A percentile compares a stretch with the other conserved stretches of the same genome.
Evolutionary conservation across 2,797 vertebrate genomes (phyloP).

Genomic region (Gadopsis bispinosus): DNA sequence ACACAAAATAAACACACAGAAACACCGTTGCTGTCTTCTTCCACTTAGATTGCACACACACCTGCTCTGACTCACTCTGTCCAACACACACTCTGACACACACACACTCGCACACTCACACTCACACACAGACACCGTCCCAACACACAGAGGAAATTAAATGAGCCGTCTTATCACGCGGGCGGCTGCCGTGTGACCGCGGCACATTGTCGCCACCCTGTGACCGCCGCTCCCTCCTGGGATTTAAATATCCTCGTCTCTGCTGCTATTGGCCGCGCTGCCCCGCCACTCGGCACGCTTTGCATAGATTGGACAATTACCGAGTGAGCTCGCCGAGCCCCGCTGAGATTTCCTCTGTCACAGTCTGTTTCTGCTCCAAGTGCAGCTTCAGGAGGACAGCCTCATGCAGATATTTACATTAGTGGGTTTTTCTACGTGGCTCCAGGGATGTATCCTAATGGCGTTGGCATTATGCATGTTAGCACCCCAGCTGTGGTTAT

Average conservation of each 20-base stretch:
- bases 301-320: constrained; percentile 50
- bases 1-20: no score
- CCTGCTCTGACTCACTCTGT: neutral
- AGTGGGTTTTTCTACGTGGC: neutral
- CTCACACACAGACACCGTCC: neutral
- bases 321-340: neutral
- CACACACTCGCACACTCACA: neutral
- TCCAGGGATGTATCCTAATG: neutral
- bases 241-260: neutral
- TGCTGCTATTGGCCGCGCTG: neutral
- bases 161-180: constrained; percentile 43
- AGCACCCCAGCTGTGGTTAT: neutral
- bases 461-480: no score
- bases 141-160: constrained; percentile 49
- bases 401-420: constrained; percentile 10
- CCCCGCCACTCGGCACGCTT: constrained; percentile 11
- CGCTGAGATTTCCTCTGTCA: constrained; percentile 14
- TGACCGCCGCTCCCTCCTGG: constrained; percentile 15
- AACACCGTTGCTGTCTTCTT: neutral
- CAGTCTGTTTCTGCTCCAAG: constrained; percentile 17
- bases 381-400: neutral
- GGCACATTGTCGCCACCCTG: constrained; percentile 17
- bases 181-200: constrained; percentile 4
- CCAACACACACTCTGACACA: no score
- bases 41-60: neutral